phyloP scores from a whole-genome alignment of 2,888 invertebrate species.

The Lepas anatifera region DNA sequence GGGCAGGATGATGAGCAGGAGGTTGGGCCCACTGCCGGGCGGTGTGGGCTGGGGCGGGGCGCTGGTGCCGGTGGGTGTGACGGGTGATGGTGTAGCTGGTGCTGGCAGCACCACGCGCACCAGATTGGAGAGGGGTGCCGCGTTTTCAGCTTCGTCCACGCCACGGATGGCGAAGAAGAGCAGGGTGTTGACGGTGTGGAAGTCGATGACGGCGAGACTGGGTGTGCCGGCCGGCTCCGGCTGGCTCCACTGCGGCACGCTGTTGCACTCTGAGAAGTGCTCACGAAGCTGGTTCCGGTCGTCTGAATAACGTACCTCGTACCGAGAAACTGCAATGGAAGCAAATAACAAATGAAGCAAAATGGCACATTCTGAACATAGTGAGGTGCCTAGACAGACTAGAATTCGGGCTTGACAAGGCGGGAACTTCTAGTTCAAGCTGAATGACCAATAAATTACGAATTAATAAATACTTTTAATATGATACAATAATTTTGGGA shows the following conservation, averaged over 20 bases:
- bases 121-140: slow-evolving; percentile 39
- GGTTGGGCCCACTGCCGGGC: slow-evolving; percentile 1
- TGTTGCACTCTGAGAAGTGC: not conserved
- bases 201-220: slow-evolving; percentile 38
- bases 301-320: slow-evolving; percentile 35
- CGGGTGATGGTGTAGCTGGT: slow-evolving; percentile 33
- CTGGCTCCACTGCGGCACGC: slow-evolving; percentile 18
- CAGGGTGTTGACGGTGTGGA: slow-evolving; percentile 40
- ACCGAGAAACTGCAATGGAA: slow-evolving; percentile 34
- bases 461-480: too few species aligned
- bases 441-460: too few species aligned
- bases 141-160: slow-evolving; percentile 37
- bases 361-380: too few species aligned
- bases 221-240: slow-evolving; percentile 22
- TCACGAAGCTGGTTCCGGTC: not conserved
- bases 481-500: too few species aligned
- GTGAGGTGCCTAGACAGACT: too few species aligned
- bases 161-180: slow-evolving; percentile 44
- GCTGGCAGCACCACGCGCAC: slow-evolving; percentile 42
- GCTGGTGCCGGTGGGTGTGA: slow-evolving; percentile 25
- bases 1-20: slow-evolving; percentile 22
- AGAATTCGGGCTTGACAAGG: too few species aligned
- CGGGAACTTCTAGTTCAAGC: too few species aligned
- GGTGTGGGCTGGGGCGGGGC: not conserved
- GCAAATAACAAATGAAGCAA: too few species aligned